A percentile compares a stretch with the other conserved stretches of the same genome.
Conservation (phyloP, 2,797 vertebrate species). For the Ptychobarbus kaznakovi region DNA sequence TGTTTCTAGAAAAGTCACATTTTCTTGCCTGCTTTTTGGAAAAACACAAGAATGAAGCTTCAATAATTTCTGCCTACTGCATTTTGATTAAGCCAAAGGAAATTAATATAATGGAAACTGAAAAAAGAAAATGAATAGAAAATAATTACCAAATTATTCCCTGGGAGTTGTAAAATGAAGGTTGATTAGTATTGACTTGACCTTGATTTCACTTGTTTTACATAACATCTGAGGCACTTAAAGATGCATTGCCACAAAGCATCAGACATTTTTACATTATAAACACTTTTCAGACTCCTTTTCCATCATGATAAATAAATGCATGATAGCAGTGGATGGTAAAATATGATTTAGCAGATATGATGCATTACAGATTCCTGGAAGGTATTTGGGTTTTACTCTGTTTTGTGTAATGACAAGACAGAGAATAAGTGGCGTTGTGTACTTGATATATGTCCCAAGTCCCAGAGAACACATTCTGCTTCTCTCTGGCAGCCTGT, state of each 20-base stretch:
- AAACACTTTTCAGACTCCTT: background rate
- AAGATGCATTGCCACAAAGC: constrained; percentile 2
- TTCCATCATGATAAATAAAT: background rate
- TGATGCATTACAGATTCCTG: background rate
- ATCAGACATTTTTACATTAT: background rate
- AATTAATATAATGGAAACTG: background rate
- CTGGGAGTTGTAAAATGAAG: background rate
- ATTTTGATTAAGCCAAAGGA: background rate
- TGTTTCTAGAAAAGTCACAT: background rate
- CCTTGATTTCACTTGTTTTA: background rate
- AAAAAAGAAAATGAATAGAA: background rate
- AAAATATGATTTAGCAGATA: background rate
- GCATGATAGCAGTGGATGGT: background rate
- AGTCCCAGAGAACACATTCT: constrained; percentile 13
- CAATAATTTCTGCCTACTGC: background rate
- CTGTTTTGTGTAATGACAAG: background rate
- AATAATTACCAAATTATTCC: background rate
- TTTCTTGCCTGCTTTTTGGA: background rate
- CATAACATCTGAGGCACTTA: background rate
- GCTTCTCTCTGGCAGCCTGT: constrained; percentile 30
- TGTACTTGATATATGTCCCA: constrained; percentile 9
- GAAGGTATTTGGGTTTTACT: background rate
- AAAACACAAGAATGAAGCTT: background rate
- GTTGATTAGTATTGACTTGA: background rate
- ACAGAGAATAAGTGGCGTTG: constrained; percentile 13